phyloP scores from a whole-genome alignment of 2,113 vertebrate genomes.

The Syrmaticus mikado region DNA sequence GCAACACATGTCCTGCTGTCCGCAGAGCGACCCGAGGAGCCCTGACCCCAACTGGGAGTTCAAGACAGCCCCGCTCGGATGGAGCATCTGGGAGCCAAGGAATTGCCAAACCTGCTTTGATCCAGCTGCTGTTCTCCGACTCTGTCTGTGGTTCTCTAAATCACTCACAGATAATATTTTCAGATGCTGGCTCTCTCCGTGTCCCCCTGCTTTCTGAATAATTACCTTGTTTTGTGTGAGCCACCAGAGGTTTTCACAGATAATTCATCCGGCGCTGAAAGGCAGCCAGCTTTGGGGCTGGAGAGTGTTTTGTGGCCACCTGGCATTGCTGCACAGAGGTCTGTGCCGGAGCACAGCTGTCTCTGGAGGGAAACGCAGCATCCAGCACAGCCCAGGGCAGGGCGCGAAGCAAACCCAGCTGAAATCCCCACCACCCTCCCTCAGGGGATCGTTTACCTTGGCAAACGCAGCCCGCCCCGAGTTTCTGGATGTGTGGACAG shows the following conservation, averaged over 20 bases:
- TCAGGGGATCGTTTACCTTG: not conserved
- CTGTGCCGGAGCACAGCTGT: conserved; percentile 10
- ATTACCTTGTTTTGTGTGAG: conserved; percentile 64
- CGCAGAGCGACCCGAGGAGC: fast-evolving
- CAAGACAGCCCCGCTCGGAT: fast-evolving
- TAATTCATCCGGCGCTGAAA: conserved; percentile 48
- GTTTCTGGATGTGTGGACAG: not conserved
- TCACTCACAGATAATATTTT: conserved; percentile 60
- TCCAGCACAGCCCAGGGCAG: conserved; percentile 44
- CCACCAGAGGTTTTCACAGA: conserved; percentile 38
- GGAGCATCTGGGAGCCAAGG: not conserved
- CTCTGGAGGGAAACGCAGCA: not conserved
- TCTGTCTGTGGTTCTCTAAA: conserved; percentile 1
- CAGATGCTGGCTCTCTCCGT: not conserved
- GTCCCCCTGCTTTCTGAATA: conserved; percentile 41
- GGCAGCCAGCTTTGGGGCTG: conserved; percentile 36
- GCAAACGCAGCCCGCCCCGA: conserved; percentile 29
- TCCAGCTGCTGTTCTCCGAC: conserved; percentile 37
- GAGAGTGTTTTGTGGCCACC: conserved; percentile 45
- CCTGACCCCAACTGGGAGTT: not conserved
- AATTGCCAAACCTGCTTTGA: conserved; percentile 24
- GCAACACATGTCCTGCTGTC: fast-evolving
- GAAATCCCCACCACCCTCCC: conserved; percentile 2
- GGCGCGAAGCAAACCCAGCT: not conserved
- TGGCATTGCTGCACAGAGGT: conserved; percentile 36